Percentiles rank a stretch among this genome's conserved stretches.
phyloP scores from a whole-genome alignment of 2,113 vertebrate species.

The Struthio camelus region DNA sequence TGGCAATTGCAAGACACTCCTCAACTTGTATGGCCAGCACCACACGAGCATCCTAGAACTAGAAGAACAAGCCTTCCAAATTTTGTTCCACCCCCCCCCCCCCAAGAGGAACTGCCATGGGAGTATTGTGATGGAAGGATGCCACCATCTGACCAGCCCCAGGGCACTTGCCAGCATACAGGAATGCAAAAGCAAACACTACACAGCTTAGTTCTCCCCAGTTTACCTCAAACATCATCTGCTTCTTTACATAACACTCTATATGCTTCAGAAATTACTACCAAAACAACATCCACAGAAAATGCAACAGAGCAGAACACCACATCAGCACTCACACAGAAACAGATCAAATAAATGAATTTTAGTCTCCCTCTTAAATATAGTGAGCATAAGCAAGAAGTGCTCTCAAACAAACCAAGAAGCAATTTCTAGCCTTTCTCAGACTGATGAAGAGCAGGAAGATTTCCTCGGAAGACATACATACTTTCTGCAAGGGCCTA shows the following conservation, averaged over 20 bases:
- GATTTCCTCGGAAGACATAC: not conserved
- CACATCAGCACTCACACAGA: not conserved
- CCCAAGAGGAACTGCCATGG: not conserved
- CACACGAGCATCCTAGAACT: not conserved
- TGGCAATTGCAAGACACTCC: fast-evolving
- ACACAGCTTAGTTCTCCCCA: not conserved
- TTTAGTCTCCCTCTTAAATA: not conserved
- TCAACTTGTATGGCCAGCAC: not conserved
- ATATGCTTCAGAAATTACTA: not conserved
- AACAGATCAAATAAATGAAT: not conserved
- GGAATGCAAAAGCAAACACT: not conserved
- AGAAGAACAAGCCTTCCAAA: not conserved
- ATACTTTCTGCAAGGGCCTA: not conserved
- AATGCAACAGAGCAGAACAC: not conserved
- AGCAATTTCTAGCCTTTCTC: not conserved
- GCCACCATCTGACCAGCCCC: not conserved
- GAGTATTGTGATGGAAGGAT: too few relatives aligned
- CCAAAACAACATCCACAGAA: not conserved
- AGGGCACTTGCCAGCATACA: not conserved
- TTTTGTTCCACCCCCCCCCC: not conserved
- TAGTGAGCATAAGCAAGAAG: not conserved
- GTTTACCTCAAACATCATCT: not conserved
- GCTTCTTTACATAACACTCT: not conserved
- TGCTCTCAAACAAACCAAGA: not conserved
- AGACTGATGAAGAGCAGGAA: not conserved